A percentile compares a stretch with the other conserved stretches of the same genome.
phyloP scores from a whole-genome alignment of 2,797 vertebrate genomes.

The Gymnothorax reevesii region DNA sequence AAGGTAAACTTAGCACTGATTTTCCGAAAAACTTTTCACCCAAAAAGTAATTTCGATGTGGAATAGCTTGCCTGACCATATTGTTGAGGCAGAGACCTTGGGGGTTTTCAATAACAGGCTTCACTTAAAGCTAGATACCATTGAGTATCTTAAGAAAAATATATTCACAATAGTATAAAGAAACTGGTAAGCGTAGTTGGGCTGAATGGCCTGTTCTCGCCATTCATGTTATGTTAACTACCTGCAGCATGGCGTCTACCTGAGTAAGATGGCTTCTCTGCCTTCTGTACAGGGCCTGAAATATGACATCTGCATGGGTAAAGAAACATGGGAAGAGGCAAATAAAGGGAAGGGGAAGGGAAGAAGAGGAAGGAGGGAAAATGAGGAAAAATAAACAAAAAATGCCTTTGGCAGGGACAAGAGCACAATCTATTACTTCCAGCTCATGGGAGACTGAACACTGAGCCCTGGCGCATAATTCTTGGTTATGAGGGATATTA shows the following conservation, averaged over 20 bases:
- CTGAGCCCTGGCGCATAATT: conserved; percentile 74
- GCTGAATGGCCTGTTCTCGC: no score
- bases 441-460: conserved; percentile 77
- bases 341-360: not conserved
- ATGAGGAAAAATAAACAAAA: conserved; percentile 75
- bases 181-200: no score
- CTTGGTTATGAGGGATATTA: conserved; percentile 77
- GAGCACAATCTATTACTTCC: conserved; percentile 82
- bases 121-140: no score
- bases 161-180: no score
- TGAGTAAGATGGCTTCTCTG: not conserved
- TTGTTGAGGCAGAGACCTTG: no score
- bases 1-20: no score
- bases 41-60: no score
- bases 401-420: conserved; percentile 74
- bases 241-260: not conserved
- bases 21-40: no score
- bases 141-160: no score
- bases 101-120: no score
- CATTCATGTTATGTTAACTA: no score
- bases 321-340: not conserved
- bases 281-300: not conserved
- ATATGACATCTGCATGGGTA: not conserved
- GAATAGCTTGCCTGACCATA: no score
- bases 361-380: conserved; percentile 29